phyloP scores from a whole-genome alignment of 2,797 vertebrate species.

The Mionectes olivaceus region DNA sequence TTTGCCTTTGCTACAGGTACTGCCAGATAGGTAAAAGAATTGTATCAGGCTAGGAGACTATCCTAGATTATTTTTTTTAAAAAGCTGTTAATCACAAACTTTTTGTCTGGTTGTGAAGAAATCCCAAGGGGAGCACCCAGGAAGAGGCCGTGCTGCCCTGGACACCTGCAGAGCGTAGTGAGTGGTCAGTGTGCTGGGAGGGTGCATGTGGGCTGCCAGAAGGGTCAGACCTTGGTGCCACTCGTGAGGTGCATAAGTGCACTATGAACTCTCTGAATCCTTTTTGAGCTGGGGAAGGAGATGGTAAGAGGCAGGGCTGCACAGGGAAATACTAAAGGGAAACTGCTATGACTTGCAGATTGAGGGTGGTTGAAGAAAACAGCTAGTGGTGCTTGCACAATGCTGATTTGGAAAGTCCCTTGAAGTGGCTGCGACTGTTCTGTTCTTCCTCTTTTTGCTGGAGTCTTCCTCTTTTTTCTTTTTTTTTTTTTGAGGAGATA shows the following conservation, averaged over 20 bases:
- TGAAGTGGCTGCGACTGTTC: neutral
- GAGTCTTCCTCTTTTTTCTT: neutral
- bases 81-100: neutral
- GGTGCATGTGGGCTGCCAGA: accelerated
- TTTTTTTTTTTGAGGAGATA: too few species aligned
- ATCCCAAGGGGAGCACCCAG: neutral
- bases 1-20: neutral
- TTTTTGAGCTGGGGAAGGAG: neutral
- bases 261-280: neutral
- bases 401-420: neutral
- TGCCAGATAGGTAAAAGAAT: neutral
- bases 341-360: neutral
- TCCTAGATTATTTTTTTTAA: neutral
- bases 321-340: neutral
- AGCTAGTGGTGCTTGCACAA: neutral
- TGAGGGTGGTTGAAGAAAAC: neutral
- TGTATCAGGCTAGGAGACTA: neutral
- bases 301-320: neutral
- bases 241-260: neutral
- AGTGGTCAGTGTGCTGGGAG: neutral
- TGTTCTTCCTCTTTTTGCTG: conserved; percentile 33
- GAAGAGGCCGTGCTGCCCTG: neutral
- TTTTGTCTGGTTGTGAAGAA: neutral
- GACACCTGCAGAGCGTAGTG: neutral
- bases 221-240: neutral